Evolutionary conservation across 2,113 vertebrate genomes (phyloP).

Genomic region (Speoplatyrhinus poulsoni): DNA sequence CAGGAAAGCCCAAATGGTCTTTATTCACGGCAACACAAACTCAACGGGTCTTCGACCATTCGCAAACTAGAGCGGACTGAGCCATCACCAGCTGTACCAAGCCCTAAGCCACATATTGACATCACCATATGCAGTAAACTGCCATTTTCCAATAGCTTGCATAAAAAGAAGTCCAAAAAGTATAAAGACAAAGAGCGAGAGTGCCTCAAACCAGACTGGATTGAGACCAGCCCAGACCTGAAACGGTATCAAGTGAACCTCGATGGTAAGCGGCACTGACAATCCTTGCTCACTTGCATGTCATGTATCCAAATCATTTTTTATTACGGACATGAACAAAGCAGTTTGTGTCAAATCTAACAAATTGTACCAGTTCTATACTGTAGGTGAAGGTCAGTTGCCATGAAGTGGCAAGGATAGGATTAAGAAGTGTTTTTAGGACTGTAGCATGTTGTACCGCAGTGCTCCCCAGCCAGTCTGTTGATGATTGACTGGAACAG

Average conservation of each 20-base stretch:
- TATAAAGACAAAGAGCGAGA: constrained; percentile 78
- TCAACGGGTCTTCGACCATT: constrained; percentile 33
- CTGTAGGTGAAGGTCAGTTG: constrained; percentile 1
- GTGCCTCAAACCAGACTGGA: constrained; percentile 74
- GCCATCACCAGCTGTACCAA: constrained; percentile 29
- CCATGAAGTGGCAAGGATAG: not conserved
- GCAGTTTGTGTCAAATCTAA: not conserved
- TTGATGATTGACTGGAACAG: constrained; percentile 78
- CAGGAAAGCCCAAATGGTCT: constrained; percentile 65
- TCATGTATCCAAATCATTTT: not conserved
- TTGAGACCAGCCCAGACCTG: constrained; percentile 66
- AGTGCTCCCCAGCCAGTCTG: constrained; percentile 30
- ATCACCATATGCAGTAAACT: constrained; percentile 58
- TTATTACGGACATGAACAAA: not conserved
- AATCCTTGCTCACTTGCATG: not conserved
- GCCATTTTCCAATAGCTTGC: constrained; percentile 62
- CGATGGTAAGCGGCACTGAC: constrained; percentile 64
- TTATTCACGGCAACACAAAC: constrained; percentile 62
- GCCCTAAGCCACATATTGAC: constrained; percentile 54
- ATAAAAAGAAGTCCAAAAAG: constrained; percentile 78
- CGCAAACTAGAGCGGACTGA: constrained; percentile 59
- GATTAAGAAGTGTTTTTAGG: constrained; percentile 16
- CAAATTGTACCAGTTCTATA: too few species aligned
- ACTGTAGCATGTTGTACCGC: constrained; percentile 1
- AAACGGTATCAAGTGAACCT: constrained; percentile 73